Evolutionary conservation across 2,888 invertebrate genomes (phyloP), one percentile per base, ranked within the genome.

Genomic region (Andricus curvator): DNA sequence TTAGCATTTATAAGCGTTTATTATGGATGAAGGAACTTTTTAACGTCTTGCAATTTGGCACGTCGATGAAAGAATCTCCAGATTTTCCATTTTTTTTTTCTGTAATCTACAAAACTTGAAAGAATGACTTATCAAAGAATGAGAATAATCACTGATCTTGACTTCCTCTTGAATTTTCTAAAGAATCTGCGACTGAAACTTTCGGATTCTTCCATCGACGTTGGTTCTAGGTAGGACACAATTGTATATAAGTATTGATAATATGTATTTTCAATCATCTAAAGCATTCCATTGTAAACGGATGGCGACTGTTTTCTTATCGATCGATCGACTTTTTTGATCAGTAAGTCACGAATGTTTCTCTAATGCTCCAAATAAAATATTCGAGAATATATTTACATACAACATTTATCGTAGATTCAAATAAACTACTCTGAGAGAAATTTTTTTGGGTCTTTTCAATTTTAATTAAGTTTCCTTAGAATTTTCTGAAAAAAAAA

Each of bases 1-100:
- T 82, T 87, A 90, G 91, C 90, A 91, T 91, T 91, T 90, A 90
- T 88, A 88, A 84, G 85, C 85, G 85, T 90, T 88, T 89, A 85
- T 88, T 85, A 84, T 87, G 85, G 85, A 80, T 78, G 81, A 77
- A 82, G 80, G 82, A 80, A 79, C 79, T 83, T 84, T 84, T 85
- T 78, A 86, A 84, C 82, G 85, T 82, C 79, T 85, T 77, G 83
- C 86, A 85, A 80, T 82, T 82, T 82, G 80, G 81, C 83, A 81
- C 88, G 88, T 89, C 87, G 88, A 89, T 87, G 90, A 88, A 89
- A 86, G 88, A 65, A 83, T 78, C 29, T 78, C 77, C n/a, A 13
- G 44, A 44, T 17, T 70, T 78, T 74, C 51, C 74, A 25, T 15
- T 25, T 22, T 25, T 62, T 5, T 0, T 25, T 0, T 62, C 4